These are phyloP conservation scores for Psilanteris sp. DNA, from an alignment of 1,140 invertebrate genomes.

Conservation along the genomic window DNA sequence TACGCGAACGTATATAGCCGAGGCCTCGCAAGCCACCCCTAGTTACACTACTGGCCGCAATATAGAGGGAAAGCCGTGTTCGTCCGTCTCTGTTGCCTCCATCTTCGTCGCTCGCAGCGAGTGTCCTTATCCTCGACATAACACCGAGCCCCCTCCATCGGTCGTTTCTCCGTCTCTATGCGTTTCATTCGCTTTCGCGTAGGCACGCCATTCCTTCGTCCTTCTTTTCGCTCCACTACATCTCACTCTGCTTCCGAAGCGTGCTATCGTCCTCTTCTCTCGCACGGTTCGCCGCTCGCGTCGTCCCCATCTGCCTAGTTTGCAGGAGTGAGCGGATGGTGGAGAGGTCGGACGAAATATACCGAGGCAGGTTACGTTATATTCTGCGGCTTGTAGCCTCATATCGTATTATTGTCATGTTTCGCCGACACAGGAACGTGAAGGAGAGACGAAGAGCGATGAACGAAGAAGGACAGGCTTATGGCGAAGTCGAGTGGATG, in stretches of 20 bases:
- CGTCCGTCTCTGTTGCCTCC: constrained; percentile 29
- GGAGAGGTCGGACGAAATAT: constrained; percentile 65
- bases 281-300: neutral
- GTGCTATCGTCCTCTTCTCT: constrained; percentile 5
- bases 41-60: constrained; percentile 59
- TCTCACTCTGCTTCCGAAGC: constrained; percentile 25
- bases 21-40: constrained; percentile 47
- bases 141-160: constrained; percentile 35
- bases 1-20: constrained; percentile 43
- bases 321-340: constrained; percentile 34
- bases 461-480: constrained; percentile 10
- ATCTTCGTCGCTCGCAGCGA: constrained; percentile 37
- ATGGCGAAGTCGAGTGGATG: constrained; percentile 29
- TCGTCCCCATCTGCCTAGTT: constrained; percentile 15
- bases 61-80: constrained; percentile 27
- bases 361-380: constrained; percentile 73
- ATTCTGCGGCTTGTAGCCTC: constrained; percentile 75
- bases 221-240: constrained; percentile 13
- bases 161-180: constrained; percentile 31
- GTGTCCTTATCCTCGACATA: constrained; percentile 51
- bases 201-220: constrained; percentile 50
- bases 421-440: constrained; percentile 67
- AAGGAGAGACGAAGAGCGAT: constrained; percentile 41
- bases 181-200: constrained; percentile 28
- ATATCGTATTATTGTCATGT: constrained; percentile 77